Evolutionary conservation across 2,888 invertebrate genomes (phyloP).

Genomic region (Catocala nupta): DNA sequence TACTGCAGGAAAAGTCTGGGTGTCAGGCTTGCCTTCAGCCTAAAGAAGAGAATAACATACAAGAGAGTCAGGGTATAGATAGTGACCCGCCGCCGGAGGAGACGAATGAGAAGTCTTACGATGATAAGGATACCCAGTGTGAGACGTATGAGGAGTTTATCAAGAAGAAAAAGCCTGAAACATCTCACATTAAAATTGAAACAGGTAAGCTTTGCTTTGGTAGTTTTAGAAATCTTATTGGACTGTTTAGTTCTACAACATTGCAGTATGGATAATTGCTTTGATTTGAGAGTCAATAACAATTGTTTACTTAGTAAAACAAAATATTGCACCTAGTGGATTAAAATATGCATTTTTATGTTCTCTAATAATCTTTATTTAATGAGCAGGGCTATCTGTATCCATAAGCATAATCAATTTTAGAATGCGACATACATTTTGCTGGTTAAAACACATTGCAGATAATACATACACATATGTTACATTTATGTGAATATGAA

Average conservation of each 20-base stretch:
- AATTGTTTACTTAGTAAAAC: too few species aligned
- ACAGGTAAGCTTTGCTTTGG: conserved; percentile 60
- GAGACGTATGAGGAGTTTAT: conserved; percentile 55
- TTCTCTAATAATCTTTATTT: too few species aligned
- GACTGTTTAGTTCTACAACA: not conserved
- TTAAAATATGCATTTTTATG: too few species aligned
- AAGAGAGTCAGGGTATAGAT: conserved; percentile 40
- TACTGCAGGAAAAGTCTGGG: conserved; percentile 89
- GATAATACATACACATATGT: too few species aligned
- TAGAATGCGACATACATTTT: too few species aligned
- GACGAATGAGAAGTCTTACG: conserved; percentile 44
- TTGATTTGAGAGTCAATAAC: too few species aligned
- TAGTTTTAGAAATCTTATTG: conserved; percentile 5
- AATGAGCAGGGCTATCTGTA: too few species aligned
- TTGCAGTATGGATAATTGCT: not conserved
- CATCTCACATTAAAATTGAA: conserved; percentile 75
- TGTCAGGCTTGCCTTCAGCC: conserved; percentile 86
- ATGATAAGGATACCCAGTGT: conserved; percentile 37
- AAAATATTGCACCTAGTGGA: too few species aligned
- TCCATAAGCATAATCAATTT: too few species aligned
- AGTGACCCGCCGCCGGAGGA: conserved; percentile 43
- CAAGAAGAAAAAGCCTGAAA: conserved; percentile 74
- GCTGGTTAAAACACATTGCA: too few species aligned
- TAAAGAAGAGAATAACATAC: conserved; percentile 39
- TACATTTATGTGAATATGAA: too few species aligned